These are phyloP conservation scores for Pygoscelis adeliae DNA, from an alignment of 2,113 vertebrate genomes.

Conservation along the genomic window DNA sequence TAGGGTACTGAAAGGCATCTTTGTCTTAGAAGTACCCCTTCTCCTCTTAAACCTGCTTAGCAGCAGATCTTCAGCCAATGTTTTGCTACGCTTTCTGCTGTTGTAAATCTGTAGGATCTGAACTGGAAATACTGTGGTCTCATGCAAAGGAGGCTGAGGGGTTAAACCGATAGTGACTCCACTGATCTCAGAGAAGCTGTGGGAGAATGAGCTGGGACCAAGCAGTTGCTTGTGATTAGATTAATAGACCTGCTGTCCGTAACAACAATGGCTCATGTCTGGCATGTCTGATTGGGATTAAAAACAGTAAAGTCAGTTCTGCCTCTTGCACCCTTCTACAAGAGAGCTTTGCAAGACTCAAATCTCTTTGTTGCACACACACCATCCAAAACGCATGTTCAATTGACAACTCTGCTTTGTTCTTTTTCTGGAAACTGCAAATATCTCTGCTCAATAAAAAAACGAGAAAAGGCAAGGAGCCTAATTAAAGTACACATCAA, in stretches of 20 bases:
- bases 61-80: neutral
- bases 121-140: neutral
- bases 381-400: accelerated
- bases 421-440: neutral
- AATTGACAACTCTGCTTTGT: neutral
- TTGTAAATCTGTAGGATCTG: neutral
- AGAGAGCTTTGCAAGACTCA: neutral
- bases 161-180: neutral
- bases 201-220: neutral
- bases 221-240: too few relatives aligned
- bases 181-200: neutral
- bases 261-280: neutral
- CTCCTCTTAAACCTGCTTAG: neutral
- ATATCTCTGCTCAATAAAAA: neutral
- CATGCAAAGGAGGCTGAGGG: neutral
- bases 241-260: neutral
- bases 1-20: neutral
- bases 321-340: neutral
- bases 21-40: neutral
- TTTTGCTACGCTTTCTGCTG: accelerated
- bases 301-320: neutral
- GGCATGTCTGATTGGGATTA: neutral
- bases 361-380: neutral
- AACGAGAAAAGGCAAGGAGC: neutral
- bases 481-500: neutral